Percentiles rank a stretch among this genome's conserved stretches.
These are phyloP conservation scores for Drosophila colorata DNA, from an alignment of 2,888 invertebrate species.

Conservation along the genomic window DNA sequence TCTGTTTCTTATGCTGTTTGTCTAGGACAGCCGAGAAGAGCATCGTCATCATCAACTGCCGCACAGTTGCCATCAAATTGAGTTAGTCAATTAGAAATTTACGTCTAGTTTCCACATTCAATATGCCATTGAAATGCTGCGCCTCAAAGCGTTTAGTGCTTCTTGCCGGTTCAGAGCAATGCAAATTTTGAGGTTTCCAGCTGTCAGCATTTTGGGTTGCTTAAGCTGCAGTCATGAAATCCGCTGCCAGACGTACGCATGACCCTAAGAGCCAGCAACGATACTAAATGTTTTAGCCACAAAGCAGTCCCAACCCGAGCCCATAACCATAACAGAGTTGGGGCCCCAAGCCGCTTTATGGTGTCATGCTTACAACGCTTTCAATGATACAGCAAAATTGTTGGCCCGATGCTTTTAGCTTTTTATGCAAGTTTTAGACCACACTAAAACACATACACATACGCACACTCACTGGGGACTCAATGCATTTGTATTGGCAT, in stretches of 20 bases:
- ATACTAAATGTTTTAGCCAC: conserved; percentile 45
- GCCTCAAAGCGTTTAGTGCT: conserved; percentile 28
- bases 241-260: conserved; percentile 5
- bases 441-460: conserved; percentile 5
- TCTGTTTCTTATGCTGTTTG: conserved; percentile 35
- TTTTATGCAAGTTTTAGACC: conserved; percentile 32
- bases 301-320: conserved; percentile 19
- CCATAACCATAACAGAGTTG: conserved; percentile 38
- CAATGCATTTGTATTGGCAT: conserved; percentile 32
- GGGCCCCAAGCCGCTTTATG: conserved; percentile 35
- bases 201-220: conserved; percentile 43
- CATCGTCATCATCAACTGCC: conserved; percentile 42
- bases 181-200: conserved; percentile 54
- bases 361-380: conserved; percentile 57
- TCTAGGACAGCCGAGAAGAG: conserved; percentile 32
- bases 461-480: not conserved
- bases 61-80: conserved; percentile 58
- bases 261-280: conserved; percentile 25
- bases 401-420: conserved; percentile 40
- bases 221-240: conserved; percentile 19
- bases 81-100: conserved; percentile 79
- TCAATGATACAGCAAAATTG: conserved; percentile 62
- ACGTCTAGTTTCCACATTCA: conserved; percentile 59
- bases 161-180: conserved; percentile 33
- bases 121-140: conserved; percentile 54